Evolutionary conservation across 1,140 invertebrate species (phyloP).

Genomic region (Phenacoccus solenopsis): DNA sequence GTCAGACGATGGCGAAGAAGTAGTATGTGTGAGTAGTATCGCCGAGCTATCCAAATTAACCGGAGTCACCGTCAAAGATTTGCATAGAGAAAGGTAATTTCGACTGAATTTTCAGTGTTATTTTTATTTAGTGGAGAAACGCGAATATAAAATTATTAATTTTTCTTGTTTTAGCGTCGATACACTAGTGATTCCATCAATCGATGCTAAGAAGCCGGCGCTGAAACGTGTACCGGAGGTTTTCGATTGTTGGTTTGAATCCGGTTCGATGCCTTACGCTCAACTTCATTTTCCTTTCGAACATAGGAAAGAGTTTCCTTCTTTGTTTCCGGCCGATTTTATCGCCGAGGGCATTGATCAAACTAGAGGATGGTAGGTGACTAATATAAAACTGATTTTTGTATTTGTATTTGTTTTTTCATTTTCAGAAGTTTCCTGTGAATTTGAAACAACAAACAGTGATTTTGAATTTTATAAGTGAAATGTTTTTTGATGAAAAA

Average conservation of each 20-base stretch:
- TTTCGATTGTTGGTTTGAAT: slow-evolving; percentile 99
- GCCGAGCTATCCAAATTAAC: slow-evolving; percentile 74
- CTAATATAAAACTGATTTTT: no score
- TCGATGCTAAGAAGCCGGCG: slow-evolving; percentile 62
- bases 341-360: slow-evolving; percentile 99
- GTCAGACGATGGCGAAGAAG: slow-evolving; percentile 84
- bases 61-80: slow-evolving; percentile 68
- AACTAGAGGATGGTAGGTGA: slow-evolving; percentile 74
- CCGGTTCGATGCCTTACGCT: slow-evolving; percentile 97
- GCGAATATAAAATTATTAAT: neutral
- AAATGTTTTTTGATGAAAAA: no score
- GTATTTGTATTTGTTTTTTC: no score
- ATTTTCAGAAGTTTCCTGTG: no score
- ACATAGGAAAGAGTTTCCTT: slow-evolving; percentile 78
- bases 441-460: no score
- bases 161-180: slow-evolving; percentile 52
- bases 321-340: slow-evolving; percentile 96
- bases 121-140: neutral
- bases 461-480: no score
- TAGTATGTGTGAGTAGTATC: slow-evolving; percentile 90
- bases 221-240: slow-evolving; percentile 82
- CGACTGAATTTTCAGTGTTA: neutral
- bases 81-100: slow-evolving; percentile 75
- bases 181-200: slow-evolving; percentile 84
- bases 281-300: slow-evolving; percentile 96